Evolutionary conservation across 2,797 vertebrate species (phyloP), one percentile per base, ranked within the genome.

Genomic region (Epinephelus coioides): DNA sequence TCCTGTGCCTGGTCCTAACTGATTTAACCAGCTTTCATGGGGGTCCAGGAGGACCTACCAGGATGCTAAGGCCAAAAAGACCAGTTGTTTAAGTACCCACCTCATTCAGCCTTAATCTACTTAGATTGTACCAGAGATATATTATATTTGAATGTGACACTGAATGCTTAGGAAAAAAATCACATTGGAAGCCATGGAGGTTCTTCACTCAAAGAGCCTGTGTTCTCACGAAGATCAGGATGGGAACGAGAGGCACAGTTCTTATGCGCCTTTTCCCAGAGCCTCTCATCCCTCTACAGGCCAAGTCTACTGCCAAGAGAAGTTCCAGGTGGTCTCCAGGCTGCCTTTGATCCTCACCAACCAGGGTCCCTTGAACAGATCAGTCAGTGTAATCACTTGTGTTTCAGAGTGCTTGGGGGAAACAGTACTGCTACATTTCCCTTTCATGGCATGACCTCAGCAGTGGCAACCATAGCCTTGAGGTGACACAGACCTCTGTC

Each of bases 211-310:
- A 91, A 79, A 84, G 84, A 88, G 80, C 69, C 80, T 73, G 70
- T 85, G 91, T 94, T 94, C 92, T 94, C 92, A 94, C 88, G 81
- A 90, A 93, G 91, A 89, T 93, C 91, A 88, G 78, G 90, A 84
- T 86, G 86, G 83, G 88, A 92, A 94, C 44, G 59, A 85, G 87
- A 86, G 69, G 78, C 83, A 70, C 74, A 57, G 73, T 61, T 83
- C 84, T 82, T 86, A 81, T 87, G 81, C 40, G 81, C 73, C 86
- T 88, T 90, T 93, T 91, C 89, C 84, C 91, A 93, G 85, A 92
- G 83, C 69, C 77, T 79, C 81, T 90, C 82, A 77, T 68, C 79
- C 86, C 85, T 90, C 82, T 69, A 68, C 81, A 73, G 83, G 76
- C 73, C 72, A 74, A 70, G 70, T 86, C 79, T 62, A 62, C 79